These are phyloP conservation scores for Pica pica DNA, from an alignment of 2,113 vertebrate species.

Conservation along the genomic window DNA sequence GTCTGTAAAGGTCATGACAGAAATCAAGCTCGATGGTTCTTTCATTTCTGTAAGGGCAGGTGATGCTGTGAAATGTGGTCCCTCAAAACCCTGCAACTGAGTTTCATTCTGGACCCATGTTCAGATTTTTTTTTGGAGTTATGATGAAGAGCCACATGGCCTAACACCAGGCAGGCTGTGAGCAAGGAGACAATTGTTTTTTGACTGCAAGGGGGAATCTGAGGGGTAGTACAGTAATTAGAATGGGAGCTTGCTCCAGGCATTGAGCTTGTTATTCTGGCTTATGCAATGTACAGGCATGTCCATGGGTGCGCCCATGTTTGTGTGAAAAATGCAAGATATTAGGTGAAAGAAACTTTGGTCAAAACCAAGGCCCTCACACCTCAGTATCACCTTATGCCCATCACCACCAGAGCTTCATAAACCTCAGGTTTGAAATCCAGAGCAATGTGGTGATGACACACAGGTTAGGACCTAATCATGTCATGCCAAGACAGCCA, in stretches of 20 bases:
- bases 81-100: background rate
- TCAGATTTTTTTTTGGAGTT: background rate
- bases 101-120: background rate
- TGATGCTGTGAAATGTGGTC: background rate
- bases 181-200: background rate
- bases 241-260: background rate
- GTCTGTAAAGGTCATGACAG: background rate
- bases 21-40: background rate
- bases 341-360: background rate
- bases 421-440: background rate
- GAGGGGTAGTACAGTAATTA: background rate
- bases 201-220: background rate
- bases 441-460: background rate
- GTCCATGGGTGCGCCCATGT: fast-evolving
- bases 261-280: background rate
- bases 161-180: background rate
- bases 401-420: background rate
- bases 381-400: background rate
- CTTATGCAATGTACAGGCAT: background rate
- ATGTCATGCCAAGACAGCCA: background rate
- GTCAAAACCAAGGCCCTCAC: background rate
- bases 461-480: background rate
- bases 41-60: background rate
- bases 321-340: background rate
- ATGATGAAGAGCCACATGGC: background rate